Evolutionary conservation across 1,140 invertebrate species (phyloP), one percentile per base, ranked within the genome.

Genomic region (Cydia strobilella): DNA sequence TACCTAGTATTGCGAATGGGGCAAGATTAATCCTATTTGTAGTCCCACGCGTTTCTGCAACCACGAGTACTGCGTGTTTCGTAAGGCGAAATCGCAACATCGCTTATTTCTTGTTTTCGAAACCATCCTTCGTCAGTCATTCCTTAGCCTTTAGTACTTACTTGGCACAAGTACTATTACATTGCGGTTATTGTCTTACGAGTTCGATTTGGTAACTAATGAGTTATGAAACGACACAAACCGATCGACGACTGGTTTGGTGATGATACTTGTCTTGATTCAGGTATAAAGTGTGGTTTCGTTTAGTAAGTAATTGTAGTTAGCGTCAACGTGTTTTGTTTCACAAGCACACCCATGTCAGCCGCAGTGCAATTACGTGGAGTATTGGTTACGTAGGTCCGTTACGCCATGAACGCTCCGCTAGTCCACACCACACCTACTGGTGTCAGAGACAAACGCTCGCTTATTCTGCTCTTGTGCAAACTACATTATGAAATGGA

Each of bases 101-200:
- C 86, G 88, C 85, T 90, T 90, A 91, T 90, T 91, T 88, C 81
- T 82, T 86, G 88, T 92, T 92, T 89, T 92, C 90, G 90, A 91
- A 90, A 92, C 84, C 77, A 83, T 82, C 81, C 87, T 88, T 84
- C 90, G 89, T 90, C 89, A 91, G 86, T 84, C 83, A 80, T 88
- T 85, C 85, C 87, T 82, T 82, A 76, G 84, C 83, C 80, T 84
- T 80, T 86, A 80, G 84, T 85, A 82, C 83, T 84, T 84, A 82
- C 83, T 84, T 84, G 84, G 42, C 81, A 80, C 79, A 59, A 79
- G 79, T 76, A 80, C n/a, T n/a, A n/a, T n/a, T n/a, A n/a, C 82
- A 83, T 79, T 80, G 74, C 79, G 76, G 42, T 73, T 81, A 80
- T 81, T 81, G 80, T 79, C 78, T 79, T 77, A 35, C 65, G 65